Percentiles rank a stretch among this genome's conserved stretches.
These are phyloP conservation scores for Nomada fabriciana DNA, from an alignment of 2,888 invertebrate genomes.

Conservation along the genomic window DNA sequence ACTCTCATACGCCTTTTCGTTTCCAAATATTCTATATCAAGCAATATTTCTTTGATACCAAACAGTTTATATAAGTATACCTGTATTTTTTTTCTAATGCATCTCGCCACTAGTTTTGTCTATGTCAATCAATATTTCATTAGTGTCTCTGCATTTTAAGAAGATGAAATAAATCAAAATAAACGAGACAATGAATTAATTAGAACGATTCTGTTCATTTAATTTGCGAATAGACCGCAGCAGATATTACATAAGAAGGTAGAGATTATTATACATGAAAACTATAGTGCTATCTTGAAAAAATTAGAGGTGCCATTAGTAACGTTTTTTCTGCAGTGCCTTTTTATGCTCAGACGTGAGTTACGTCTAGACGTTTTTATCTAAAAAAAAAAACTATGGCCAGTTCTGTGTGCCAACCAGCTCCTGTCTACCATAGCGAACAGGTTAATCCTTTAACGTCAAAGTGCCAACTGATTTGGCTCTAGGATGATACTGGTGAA, in stretches of 20 bases:
- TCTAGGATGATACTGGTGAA: conserved; percentile 1
- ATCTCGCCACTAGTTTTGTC: no score
- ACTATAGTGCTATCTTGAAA: not conserved
- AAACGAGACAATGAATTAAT: no score
- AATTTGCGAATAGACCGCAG: not conserved
- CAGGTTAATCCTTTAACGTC: conserved; percentile 31
- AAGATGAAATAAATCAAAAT: no score
- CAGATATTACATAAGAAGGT: not conserved
- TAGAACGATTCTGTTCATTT: not conserved
- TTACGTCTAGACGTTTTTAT: not conserved
- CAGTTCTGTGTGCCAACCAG: not conserved
- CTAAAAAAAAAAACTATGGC: no score
- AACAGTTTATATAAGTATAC: no score
- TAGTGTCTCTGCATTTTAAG: no score
- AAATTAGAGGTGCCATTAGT: not conserved
- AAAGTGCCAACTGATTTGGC: conserved; percentile 23
- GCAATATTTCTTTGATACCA: no score
- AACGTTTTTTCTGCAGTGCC: no score
- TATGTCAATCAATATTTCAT: no score
- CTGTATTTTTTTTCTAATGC: no score
- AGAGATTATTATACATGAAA: not conserved
- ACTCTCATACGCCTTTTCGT: no score
- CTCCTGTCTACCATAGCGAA: conserved; percentile 8
- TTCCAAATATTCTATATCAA: no score
- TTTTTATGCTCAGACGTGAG: not conserved